Evolutionary conservation across 2,888 invertebrate genomes (phyloP), one percentile per base, ranked within the genome.

Genomic region (Ochropleura leucogaster): DNA sequence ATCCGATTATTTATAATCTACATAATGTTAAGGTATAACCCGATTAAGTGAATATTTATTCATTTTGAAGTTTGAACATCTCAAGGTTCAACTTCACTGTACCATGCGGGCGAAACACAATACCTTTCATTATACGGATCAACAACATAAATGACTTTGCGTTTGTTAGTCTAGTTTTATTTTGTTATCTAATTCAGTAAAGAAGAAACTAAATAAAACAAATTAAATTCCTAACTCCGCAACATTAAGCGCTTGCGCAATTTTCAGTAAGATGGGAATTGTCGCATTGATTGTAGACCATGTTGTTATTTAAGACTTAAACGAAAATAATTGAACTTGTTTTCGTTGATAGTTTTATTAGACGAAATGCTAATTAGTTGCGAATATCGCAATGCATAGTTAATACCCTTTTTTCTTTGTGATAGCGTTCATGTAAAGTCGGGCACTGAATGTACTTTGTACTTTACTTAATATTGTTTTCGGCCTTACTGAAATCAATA

Each of bases 101-200:
- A 46, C 16, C 40, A 77, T 77, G 66, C 72, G 78, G 72, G 62
- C 20, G 51, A 42, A n/a, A n/a, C 46, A 47, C 10, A n/a, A 40
- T 20, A 55, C 5, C 63, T 30, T 60, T 30, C 20, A 18, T 44
- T 47, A 14, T 30, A n/a, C 30, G 30, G 18, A 12, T 53, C 7
- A 40, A 47, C 20, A n/a, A 63, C 12, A 51, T 14, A 51, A 4
- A 59, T 51, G 46, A 10, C 10, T 51, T 20, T 49, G 14, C 16
- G 42, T 49, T 46, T 46, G 42, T 0, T 75, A 44, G 18, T 18
- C 14, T 42, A 18, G 12, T 40, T n/a, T 42, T 42, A 59, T 59
- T 71, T 59, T 8, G 10, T 7, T 44, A 18, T 53, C 3, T 53
- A 42, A n/a, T 47, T 64, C 12, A 16, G 12, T 0, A 0, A 40